Percentiles rank a stretch among this genome's conserved stretches.
Evolutionary conservation across 2,797 vertebrate species (phyloP).

Genomic region (Passerculus sandwichensis): DNA sequence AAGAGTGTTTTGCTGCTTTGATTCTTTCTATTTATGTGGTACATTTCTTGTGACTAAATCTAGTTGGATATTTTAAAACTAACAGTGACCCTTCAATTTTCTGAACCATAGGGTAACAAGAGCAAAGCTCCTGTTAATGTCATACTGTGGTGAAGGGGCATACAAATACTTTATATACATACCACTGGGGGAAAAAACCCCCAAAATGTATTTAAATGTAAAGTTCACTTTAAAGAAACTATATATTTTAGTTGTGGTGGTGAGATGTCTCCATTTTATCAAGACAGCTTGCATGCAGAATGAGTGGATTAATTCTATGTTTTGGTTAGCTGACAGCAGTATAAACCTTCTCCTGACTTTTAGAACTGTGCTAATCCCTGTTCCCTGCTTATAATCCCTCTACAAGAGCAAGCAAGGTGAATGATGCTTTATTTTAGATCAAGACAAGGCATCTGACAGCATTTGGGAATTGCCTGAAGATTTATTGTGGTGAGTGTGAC

Average conservation of each 20-base stretch:
- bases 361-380: constrained; percentile 75
- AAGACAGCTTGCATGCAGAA: not conserved
- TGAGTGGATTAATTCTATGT: constrained; percentile 70
- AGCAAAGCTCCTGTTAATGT: not conserved
- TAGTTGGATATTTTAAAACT: not conserved
- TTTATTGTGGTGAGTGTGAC: not conserved
- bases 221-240: not conserved
- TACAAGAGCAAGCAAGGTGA: constrained; percentile 78
- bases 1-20: not conserved
- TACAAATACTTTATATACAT: not conserved
- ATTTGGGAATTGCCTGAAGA: constrained; percentile 16
- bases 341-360: constrained; percentile 69
- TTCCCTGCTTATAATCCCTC: constrained; percentile 74
- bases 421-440: constrained; percentile 56
- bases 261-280: constrained; percentile 4
- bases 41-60: not conserved
- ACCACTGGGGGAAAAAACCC: not conserved
- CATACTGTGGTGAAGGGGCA: not conserved
- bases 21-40: not conserved
- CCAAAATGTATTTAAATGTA: not conserved
- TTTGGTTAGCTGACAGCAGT: constrained; percentile 63
- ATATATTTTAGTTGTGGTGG: not conserved
- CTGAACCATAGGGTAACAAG: not conserved
- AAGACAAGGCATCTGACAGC: constrained; percentile 44
- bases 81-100: not conserved